Base-by-base conservation (phyloP, 2,888 invertebrate genomes). In the Drosophila paramelanica region DNA sequence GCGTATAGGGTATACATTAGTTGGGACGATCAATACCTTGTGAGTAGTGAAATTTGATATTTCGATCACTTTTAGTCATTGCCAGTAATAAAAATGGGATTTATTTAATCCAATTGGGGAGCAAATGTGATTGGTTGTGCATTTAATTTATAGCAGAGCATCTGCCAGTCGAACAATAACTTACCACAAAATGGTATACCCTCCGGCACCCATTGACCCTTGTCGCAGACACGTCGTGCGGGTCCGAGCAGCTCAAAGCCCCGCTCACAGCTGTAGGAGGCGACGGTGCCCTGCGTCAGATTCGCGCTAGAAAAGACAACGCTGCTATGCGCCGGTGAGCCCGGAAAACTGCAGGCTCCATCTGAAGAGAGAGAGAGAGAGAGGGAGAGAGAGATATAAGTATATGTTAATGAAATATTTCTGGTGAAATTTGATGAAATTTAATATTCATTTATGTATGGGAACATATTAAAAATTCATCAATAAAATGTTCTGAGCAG, bases 131-230 rank as follows among this genome's bases (percentile, higher is more conserved):
- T 14, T 31, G 4, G n/a, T 10, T 11, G 0, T 2, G 31, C 7
- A 31, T 8, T 31, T 31, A 31, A 31, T 31, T 31, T 31, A 8
- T 31, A 31, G 1, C 4, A 45, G 55, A 43, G 45, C 23, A 25
- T 7, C 25, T 55, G 36, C 4, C 17, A 55, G 55, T 36, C 13
- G 14, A 3, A 23, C 45, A 23, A 6, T 39, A 41, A 95, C 96
- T 96, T 92, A 98, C 98, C 98, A 92, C 98, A 98, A 92, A 98
- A 98, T 6, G 98, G 98, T 82, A 98, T 96, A 62, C 98, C 98
- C 90, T 97, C 97, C 0, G 98, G 98, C 7, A 94, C 92, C 98
- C 98, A 98, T 43, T 94, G 94, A 11, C 96, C 96, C 79, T 95
- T 94, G 50, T 95, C 95, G 89, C 98, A 98, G 17, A 95, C 94